These are phyloP conservation scores for Metridium senile DNA, from an alignment of 92 coral and sea anemone species.

Conservation along the genomic window DNA sequence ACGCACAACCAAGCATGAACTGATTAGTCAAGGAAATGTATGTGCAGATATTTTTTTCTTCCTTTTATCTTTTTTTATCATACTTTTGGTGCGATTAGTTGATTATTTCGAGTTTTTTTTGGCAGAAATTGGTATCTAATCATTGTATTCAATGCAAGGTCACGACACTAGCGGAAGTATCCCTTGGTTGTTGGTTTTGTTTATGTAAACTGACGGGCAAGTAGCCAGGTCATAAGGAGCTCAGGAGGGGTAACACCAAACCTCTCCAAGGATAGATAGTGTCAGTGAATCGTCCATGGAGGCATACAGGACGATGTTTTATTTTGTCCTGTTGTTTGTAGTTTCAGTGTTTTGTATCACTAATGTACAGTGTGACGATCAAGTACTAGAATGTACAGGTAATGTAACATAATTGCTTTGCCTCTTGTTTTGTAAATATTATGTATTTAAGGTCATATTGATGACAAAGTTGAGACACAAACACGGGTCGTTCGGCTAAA, in stretches of 20 bases:
- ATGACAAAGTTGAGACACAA: not conserved
- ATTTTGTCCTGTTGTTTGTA: not conserved
- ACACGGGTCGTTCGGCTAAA: not conserved
- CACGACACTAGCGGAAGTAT: conserved; percentile 1
- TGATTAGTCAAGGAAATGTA: too few relatives aligned
- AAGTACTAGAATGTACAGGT: conserved; percentile 1
- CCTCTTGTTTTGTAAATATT: not conserved
- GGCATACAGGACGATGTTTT: not conserved
- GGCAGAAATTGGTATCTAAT: not conserved
- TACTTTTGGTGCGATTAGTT: not conserved
- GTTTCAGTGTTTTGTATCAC: not conserved
- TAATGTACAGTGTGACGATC: not conserved
- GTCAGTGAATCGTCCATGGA: too few relatives aligned
- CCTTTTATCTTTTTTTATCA: not conserved
- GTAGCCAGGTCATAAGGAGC: conserved; percentile 1
- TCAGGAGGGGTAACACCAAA: not conserved
- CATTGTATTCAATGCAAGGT: not conserved
- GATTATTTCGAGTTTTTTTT: not conserved
- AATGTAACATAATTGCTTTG: not conserved
- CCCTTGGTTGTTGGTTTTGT: not conserved
- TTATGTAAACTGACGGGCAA: not conserved
- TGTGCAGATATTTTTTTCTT: not conserved
- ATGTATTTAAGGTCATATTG: not conserved
- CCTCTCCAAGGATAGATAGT: not conserved
- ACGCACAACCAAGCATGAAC: too few relatives aligned